phyloP scores from a whole-genome alignment of 2,797 vertebrate genomes.

The Coranthus polyacanthus region DNA sequence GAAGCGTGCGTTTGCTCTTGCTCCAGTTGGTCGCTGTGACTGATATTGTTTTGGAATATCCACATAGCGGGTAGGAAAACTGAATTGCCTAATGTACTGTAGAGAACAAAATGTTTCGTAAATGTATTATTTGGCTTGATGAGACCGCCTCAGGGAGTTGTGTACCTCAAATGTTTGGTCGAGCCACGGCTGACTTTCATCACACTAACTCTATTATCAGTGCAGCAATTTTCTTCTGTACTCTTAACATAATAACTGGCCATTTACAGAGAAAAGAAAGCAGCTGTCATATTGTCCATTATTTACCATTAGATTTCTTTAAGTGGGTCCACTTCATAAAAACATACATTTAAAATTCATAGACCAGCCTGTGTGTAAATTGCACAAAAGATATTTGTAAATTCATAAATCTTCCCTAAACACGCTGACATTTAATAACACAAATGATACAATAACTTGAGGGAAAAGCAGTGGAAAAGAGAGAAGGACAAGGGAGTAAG shows the following conservation, averaged over 20 bases:
- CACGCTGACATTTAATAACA: slow-evolving; percentile 44
- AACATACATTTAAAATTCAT: slow-evolving; percentile 8
- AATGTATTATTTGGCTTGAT: slow-evolving; percentile 78
- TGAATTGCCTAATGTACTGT: slow-evolving; percentile 76
- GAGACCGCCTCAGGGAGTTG: slow-evolving; percentile 55
- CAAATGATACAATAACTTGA: slow-evolving; percentile 58
- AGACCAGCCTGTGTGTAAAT: slow-evolving; percentile 22
- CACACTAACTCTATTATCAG: slow-evolving; percentile 58
- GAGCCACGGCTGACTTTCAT: slow-evolving; percentile 47
- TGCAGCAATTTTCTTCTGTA: slow-evolving; percentile 43
- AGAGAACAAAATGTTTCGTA: slow-evolving; percentile 73
- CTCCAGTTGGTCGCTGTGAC: slow-evolving; percentile 67
- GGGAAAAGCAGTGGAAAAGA: slow-evolving; percentile 31
- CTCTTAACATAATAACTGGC: slow-evolving; percentile 43
- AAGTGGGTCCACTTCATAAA: slow-evolving; percentile 27
- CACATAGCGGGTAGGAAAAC: slow-evolving; percentile 59
- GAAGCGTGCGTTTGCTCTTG: slow-evolving; percentile 48
- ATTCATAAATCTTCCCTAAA: slow-evolving; percentile 48
- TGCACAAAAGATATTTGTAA: slow-evolving; percentile 15
- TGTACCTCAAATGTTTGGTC: slow-evolving; percentile 54
- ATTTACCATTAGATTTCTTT: slow-evolving; percentile 31
- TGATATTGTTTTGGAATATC: slow-evolving; percentile 71
- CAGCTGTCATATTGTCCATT: slow-evolving; percentile 36
- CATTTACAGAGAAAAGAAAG: slow-evolving; percentile 37
- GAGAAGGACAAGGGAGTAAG: slow-evolving; percentile 20